phyloP scores from a whole-genome alignment of 2,113 vertebrate species.

The Ornithorhynchus anatinus region DNA sequence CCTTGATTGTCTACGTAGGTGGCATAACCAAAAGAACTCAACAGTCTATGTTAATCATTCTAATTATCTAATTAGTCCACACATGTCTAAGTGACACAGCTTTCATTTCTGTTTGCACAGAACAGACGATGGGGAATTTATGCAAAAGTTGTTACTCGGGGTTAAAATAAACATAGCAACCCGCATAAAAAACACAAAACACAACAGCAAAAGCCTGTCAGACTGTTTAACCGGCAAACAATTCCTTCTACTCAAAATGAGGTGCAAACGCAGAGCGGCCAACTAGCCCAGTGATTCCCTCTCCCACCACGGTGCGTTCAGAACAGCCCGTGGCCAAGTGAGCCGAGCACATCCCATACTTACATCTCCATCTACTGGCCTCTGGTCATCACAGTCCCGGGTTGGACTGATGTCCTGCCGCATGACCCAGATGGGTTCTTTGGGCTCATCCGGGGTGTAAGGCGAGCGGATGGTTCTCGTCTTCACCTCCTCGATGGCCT shows the following conservation, averaged over 20 bases:
- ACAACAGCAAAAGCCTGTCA: not conserved
- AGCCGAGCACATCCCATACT: slow-evolving; percentile 65
- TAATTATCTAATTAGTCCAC: not conserved
- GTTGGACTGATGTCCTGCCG: slow-evolving; percentile 94
- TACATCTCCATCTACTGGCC: slow-evolving; percentile 84
- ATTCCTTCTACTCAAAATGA: too few relatives aligned
- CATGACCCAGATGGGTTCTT: slow-evolving; percentile 98
- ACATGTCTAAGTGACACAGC: too few relatives aligned
- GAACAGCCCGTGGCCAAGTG: too few relatives aligned
- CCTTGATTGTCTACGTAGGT: not conserved
- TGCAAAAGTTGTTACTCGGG: not conserved
- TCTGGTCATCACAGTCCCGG: slow-evolving; percentile 85
- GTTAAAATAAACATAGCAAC: not conserved
- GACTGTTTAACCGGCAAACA: not conserved
- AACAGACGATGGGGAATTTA: too few relatives aligned
- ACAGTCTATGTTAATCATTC: not conserved
- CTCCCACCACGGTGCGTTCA: not conserved
- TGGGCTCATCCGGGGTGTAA: slow-evolving; percentile 95
- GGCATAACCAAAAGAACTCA: too few relatives aligned
- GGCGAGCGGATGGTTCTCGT: slow-evolving; percentile 94
- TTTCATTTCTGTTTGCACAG: too few relatives aligned
- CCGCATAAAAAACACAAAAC: not conserved
- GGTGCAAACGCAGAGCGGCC: too few relatives aligned
- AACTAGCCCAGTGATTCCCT: too few relatives aligned
- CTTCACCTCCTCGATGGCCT: slow-evolving; percentile 98